Conservation (phyloP, 2,888 invertebrate genomes). For the Strigamia maritima region DNA sequence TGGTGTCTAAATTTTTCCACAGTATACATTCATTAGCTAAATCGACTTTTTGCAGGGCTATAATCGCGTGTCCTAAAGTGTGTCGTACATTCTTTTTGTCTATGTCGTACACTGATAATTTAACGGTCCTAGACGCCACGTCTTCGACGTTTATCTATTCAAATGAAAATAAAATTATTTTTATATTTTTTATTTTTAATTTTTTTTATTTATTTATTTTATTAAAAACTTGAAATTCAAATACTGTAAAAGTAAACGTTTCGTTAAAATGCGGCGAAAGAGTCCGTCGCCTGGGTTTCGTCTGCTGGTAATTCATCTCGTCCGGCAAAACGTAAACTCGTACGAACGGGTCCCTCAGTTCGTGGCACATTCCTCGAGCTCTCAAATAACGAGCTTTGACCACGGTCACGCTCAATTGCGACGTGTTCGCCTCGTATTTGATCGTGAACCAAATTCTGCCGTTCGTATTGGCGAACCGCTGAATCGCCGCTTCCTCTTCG, state of each 20-base stretch:
- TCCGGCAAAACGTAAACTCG: constrained; percentile 42
- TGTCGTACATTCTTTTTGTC: constrained; percentile 50
- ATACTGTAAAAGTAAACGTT: constrained; percentile 41
- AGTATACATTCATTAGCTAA: constrained; percentile 46
- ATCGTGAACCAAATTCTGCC: constrained; percentile 8
- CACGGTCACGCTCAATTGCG: neutral
- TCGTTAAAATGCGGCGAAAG: constrained; percentile 42
- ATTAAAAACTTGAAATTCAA: neutral
- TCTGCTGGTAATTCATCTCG: constrained; percentile 41
- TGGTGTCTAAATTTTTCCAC: constrained; percentile 47
- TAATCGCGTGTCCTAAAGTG: constrained; percentile 50
- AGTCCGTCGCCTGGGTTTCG: constrained; percentile 40
- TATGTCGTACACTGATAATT: constrained; percentile 52
- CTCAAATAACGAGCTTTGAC: constrained; percentile 3
- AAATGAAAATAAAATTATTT: neutral
- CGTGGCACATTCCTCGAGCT: constrained; percentile 39
- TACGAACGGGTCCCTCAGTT: constrained; percentile 41
- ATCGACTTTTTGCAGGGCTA: constrained; percentile 48
- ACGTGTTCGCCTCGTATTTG: neutral
- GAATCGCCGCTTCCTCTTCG: neutral
- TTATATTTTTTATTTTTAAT: neutral
- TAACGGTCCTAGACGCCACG: constrained; percentile 44
- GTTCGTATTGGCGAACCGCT: neutral
- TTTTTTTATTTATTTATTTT: neutral
- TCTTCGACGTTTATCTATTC: neutral